These are phyloP conservation scores for Belonocnema kinseyi DNA, from an alignment of 1,140 invertebrate genomes.

Conservation along the genomic window DNA sequence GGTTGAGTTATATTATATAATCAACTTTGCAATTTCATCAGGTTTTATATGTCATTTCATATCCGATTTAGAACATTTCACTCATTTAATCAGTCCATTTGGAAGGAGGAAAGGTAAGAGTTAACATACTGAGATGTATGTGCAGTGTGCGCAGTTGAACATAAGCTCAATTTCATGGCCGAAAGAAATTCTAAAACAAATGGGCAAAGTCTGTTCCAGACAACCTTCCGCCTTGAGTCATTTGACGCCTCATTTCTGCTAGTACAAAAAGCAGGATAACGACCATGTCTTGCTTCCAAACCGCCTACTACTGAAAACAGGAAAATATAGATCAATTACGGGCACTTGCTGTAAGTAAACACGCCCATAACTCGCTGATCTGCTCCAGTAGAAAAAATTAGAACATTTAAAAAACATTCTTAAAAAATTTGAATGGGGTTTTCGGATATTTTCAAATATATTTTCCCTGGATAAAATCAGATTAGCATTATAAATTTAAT, in stretches of 20 bases:
- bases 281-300: slow-evolving; percentile 42
- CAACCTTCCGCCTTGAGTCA: slow-evolving; percentile 56
- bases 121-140: slow-evolving; percentile 50
- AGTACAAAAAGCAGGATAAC: slow-evolving; percentile 59
- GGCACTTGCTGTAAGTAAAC: neutral
- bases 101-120: slow-evolving; percentile 3
- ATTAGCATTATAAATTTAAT: no score
- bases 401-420: no score
- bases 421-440: no score
- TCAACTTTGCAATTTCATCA: neutral
- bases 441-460: no score
- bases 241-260: slow-evolving; percentile 67
- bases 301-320: slow-evolving; percentile 11
- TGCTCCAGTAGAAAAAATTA: neutral
- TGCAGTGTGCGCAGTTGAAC: slow-evolving; percentile 48
- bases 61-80: neutral
- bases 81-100: slow-evolving; percentile 6
- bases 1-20: no score
- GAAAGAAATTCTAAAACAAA: slow-evolving; percentile 65
- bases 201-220: slow-evolving; percentile 61
- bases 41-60: neutral
- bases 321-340: slow-evolving; percentile 21
- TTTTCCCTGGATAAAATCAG: no score
- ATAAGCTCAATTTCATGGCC: slow-evolving; percentile 57
- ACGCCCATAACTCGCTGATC: neutral